A percentile compares a stretch with the other conserved stretches of the same genome.
These are phyloP conservation scores for Danio tinwini DNA, from an alignment of 2,797 vertebrate genomes.

Conservation along the genomic window DNA sequence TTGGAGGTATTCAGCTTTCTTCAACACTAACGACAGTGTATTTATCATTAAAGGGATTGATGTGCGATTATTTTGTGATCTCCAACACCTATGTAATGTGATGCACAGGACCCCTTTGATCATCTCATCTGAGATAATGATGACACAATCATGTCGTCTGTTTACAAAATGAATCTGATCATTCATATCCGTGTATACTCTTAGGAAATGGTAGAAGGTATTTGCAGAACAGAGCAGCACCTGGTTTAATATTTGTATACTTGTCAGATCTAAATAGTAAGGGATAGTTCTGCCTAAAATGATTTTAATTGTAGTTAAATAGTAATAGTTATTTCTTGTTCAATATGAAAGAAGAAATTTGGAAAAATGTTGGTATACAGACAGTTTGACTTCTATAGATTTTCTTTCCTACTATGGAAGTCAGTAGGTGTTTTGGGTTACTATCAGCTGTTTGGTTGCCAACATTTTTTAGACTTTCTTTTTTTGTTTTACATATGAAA, in stretches of 20 bases:
- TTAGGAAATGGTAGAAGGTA: neutral
- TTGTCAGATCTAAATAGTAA: neutral
- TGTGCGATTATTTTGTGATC: conserved; percentile 16
- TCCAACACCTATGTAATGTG: neutral
- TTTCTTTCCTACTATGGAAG: too few relatives aligned
- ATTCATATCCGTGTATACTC: neutral
- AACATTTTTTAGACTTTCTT: too few relatives aligned
- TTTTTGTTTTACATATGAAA: too few relatives aligned
- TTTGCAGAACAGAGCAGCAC: conserved; percentile 6
- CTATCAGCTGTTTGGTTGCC: too few relatives aligned
- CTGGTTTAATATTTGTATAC: neutral
- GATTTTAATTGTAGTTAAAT: too few relatives aligned
- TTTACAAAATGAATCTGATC: neutral
- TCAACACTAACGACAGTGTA: neutral
- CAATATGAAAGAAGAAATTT: too few relatives aligned
- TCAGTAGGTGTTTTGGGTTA: too few relatives aligned
- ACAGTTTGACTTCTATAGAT: too few relatives aligned
- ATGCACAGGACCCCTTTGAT: neutral
- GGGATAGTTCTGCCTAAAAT: too few relatives aligned
- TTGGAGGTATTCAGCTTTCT: neutral
- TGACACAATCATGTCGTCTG: neutral
- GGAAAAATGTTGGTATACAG: too few relatives aligned
- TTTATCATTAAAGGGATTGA: conserved; percentile 8
- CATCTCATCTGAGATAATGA: conserved; percentile 10
- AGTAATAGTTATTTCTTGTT: too few relatives aligned